phyloP scores from a whole-genome alignment of 2,888 invertebrate genomes.

The Agelastica alni region DNA sequence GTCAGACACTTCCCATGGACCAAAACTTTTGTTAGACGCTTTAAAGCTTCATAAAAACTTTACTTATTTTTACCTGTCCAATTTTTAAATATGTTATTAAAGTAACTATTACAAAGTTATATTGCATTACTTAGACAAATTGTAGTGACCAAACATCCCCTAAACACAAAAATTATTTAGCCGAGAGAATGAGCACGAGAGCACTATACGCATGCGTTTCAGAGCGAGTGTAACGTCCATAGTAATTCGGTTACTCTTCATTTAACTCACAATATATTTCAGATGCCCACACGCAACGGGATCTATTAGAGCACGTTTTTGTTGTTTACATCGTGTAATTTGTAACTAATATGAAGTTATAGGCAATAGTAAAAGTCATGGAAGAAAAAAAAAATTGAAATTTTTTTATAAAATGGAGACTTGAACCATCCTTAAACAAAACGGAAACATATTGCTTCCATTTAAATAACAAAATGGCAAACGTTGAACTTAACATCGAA shows the following conservation, averaged over 20 bases:
- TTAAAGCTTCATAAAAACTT: conserved; percentile 13
- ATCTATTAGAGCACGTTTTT: conserved; percentile 2
- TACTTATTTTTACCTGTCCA: conserved; percentile 9
- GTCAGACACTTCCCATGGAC: conserved; percentile 16
- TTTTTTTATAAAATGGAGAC: background rate
- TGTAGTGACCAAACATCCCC: too few species aligned
- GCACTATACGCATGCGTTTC: conserved; percentile 10
- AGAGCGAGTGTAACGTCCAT: conserved; percentile 8
- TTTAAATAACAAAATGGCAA: too few species aligned
- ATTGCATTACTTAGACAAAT: conserved; percentile 9
- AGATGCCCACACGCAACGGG: background rate
- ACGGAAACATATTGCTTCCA: too few species aligned
- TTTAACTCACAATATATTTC: conserved; percentile 1
- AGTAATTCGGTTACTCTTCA: conserved; percentile 1
- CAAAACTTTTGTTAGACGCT: too few species aligned
- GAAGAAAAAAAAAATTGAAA: background rate
- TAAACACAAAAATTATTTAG: too few species aligned
- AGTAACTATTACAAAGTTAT: conserved; percentile 11
- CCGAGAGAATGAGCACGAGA: conserved; percentile 14
- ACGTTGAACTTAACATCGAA: too few species aligned
- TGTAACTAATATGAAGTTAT: conserved; percentile 3
- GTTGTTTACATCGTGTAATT: conserved; percentile 7
- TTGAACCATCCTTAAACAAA: too few species aligned
- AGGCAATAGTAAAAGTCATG: conserved; percentile 3
- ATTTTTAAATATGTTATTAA: too few species aligned